A percentile compares a stretch with the other conserved stretches of the same genome.
These are phyloP conservation scores for Aythya baeri DNA, from an alignment of 2,113 vertebrate species.

Conservation along the genomic window DNA sequence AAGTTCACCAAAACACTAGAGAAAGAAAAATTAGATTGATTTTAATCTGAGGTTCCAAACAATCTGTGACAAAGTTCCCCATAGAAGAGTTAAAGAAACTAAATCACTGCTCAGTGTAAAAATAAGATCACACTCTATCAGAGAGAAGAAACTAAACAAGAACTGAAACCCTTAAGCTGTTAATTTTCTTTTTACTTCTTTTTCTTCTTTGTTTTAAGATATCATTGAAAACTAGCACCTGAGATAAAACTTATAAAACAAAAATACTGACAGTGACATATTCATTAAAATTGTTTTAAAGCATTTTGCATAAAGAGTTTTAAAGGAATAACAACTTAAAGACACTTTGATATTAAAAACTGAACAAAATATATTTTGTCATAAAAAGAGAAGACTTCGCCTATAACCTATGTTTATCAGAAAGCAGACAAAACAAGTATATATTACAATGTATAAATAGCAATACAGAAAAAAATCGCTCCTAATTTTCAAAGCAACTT, in stretches of 20 bases:
- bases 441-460: not conserved
- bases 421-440: not conserved
- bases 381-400: not conserved
- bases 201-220: not conserved
- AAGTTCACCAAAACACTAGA: not conserved
- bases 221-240: not conserved
- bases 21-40: not conserved
- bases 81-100: not conserved
- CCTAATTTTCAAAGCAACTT: not conserved
- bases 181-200: not conserved
- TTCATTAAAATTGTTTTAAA: not conserved
- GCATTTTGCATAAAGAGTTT: not conserved
- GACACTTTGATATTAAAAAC: not conserved
- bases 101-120: not conserved
- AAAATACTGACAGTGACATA: not conserved
- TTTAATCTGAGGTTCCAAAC: not conserved
- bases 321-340: not conserved
- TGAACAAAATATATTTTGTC: not conserved
- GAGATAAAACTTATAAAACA: not conserved
- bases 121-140: not conserved
- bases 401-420: not conserved
- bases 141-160: not conserved
- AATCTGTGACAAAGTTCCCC: not conserved
- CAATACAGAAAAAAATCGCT: not conserved
- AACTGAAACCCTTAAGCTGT: not conserved